Evolutionary conservation across 2,113 vertebrate species (phyloP).

Genomic region (Cephalopterus ornatus): DNA sequence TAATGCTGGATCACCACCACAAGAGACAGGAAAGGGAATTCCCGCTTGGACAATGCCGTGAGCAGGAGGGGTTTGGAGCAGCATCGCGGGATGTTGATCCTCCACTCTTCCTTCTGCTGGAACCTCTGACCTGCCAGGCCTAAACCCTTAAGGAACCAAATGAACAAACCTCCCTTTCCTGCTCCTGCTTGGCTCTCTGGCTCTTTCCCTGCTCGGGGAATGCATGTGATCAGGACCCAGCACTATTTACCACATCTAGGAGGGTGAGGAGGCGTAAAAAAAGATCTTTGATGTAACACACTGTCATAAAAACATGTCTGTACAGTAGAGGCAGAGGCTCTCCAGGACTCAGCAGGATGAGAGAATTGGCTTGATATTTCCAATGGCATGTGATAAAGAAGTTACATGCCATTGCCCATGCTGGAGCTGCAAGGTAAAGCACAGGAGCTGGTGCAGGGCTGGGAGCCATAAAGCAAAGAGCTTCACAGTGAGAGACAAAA

Average conservation of each 20-base stretch:
- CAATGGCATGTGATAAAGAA: neutral
- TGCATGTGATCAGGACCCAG: neutral
- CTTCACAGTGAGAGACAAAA: neutral
- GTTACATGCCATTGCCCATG: neutral
- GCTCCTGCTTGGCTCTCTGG: neutral
- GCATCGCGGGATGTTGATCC: fast-evolving
- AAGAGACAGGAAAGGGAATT: neutral
- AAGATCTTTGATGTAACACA: neutral
- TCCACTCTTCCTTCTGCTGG: neutral
- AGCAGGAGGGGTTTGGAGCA: neutral
- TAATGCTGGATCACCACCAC: fast-evolving
- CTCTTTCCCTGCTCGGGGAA: neutral
- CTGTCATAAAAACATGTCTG: neutral
- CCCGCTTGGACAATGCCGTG: fast-evolving
- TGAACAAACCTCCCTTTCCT: neutral
- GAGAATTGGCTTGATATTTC: neutral
- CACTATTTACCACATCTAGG: neutral
- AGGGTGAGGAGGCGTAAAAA: neutral
- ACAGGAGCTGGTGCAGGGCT: neutral
- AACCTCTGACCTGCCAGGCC: neutral
- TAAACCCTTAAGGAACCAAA: neutral
- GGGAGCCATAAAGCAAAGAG: slow-evolving; percentile 20
- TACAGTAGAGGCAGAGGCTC: neutral
- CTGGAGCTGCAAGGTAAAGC: neutral
- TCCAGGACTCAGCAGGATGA: neutral